Evolutionary conservation across 2,797 vertebrate genomes (phyloP), one percentile per base, ranked within the genome.

Genomic region (Siniperca obscura): DNA sequence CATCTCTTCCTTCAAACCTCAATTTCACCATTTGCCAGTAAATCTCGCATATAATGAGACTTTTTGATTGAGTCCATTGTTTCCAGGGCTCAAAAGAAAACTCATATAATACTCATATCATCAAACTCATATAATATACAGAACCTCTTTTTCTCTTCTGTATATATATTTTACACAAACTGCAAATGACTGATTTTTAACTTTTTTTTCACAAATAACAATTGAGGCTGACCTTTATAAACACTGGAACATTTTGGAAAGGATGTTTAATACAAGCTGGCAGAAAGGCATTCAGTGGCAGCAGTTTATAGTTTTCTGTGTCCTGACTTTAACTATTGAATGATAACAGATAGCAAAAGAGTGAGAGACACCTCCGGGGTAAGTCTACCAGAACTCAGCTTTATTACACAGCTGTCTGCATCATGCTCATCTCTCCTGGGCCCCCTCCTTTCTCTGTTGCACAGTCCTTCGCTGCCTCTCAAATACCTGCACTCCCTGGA

Each of bases 341-440:
- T 70, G 73, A 86, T 52, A 70, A 56, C 36, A 27, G 67, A 80
- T 30, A 69, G 65, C 46, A 75, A 12, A 75, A 74, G 36, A 70
- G 1, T 67, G 73, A 85, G 79, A 84, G 75, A 76, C 66, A 62
- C 14, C 82, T 87, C 25, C 57, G 71, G 57, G 69, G 80, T 22
- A 64, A 72, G 50, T 79, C 27, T 46, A 7, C 62, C 56, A 69
- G 55, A 66, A 53, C 68, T 68, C 38, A 0, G 62, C 70, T 79
- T 84, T 86, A 87, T 84, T 86, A 83, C 83, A 77, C 60, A 81
- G 71, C 76, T 82, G 82, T 83, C 59, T 81, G 70, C 55, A 80
- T 86, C 60, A 64, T 22, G 55, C 50, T 85, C 82, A 67, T 64
- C 38, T 65, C 50, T 78, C 50, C 62, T 36, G 71, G 7, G 64